Evolutionary conservation across 2,888 invertebrate species (phyloP), one percentile per base, ranked within the genome.

Genomic region (Falcaria lacertinaria): DNA sequence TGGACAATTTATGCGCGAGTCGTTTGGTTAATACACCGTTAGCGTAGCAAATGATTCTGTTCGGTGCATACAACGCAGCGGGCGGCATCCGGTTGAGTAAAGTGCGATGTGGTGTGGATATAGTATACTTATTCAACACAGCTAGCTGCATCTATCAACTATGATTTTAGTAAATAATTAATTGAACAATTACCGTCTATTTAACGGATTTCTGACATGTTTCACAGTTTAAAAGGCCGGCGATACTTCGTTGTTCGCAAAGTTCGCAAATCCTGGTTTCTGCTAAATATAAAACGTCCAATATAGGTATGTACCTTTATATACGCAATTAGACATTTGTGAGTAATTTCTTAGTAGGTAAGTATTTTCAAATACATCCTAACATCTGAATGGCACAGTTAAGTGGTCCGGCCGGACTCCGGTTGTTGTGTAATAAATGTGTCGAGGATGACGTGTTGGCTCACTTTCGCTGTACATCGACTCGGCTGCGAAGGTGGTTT

Each of bases 341-440:
- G 28, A 11, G 28, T 28, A 7, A 28, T 22, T 44, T 14, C 35
- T 22, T 52, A 42, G 34, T 15, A 15, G 16, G 11, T 16, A 11
- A 43, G 33, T 45, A 33, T 47, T 47, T 47, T 43, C 22, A 33
- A 47, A 52, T 3, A 7, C 22, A 19, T 14, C 22, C 14, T 37
- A 36, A 25, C 44, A 43, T 46, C 51, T 54, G 64, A 68, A 66
- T 75, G 76, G 74, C 81, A 77, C 72, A 64, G 69, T 72, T 74
- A 60, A 54, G 45, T 54, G 58, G 70, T 72, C 71, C 75, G n/a
- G n/a, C n/a, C n/a, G n/a, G n/a, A n/a, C n/a, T n/a, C n/a, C n/a
- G 72, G 68, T 61, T 57, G 64, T 82, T 84, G 80, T 78, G 79
- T 80, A 86, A 87, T 69, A 64, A 60, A 69, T 69, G 64, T 69